phyloP scores from a whole-genome alignment of 2,888 invertebrate genomes.

The Pyralis farinalis region DNA sequence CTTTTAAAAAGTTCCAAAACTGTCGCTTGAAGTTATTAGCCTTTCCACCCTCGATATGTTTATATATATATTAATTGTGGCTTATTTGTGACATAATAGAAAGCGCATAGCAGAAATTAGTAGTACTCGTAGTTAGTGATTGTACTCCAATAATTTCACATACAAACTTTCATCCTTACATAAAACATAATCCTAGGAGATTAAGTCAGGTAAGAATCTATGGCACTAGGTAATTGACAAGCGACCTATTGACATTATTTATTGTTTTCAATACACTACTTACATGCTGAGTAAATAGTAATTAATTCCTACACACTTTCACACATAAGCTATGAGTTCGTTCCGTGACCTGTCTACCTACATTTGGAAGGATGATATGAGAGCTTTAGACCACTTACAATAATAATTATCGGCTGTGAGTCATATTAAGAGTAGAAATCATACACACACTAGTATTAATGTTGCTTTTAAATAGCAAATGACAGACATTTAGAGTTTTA shows the following conservation, averaged over 20 bases:
- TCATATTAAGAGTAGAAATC: neutral
- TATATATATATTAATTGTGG: no score
- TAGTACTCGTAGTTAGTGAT: no score
- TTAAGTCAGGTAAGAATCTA: no score
- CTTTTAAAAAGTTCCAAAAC: no score
- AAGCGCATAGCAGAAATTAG: no score
- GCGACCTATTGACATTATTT: conserved; percentile 63
- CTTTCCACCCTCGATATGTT: no score
- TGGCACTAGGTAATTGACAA: conserved; percentile 31
- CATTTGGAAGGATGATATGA: conserved; percentile 44
- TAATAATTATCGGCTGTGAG: neutral
- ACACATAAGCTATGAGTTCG: conserved; percentile 46
- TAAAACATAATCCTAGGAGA: no score
- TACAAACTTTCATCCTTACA: no score
- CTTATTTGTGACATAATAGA: no score
- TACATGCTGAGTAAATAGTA: conserved; percentile 51
- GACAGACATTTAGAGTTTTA: neutral
- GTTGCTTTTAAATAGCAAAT: neutral
- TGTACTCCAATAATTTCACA: no score
- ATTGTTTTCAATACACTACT: conserved; percentile 48
- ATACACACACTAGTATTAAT: neutral
- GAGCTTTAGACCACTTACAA: conserved; percentile 17
- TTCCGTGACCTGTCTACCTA: conserved; percentile 56
- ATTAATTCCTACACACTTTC: conserved; percentile 74
- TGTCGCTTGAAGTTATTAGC: no score